Conservation (phyloP, 2,113 vertebrate genomes). For the Hirundichthys speculiger region DNA sequence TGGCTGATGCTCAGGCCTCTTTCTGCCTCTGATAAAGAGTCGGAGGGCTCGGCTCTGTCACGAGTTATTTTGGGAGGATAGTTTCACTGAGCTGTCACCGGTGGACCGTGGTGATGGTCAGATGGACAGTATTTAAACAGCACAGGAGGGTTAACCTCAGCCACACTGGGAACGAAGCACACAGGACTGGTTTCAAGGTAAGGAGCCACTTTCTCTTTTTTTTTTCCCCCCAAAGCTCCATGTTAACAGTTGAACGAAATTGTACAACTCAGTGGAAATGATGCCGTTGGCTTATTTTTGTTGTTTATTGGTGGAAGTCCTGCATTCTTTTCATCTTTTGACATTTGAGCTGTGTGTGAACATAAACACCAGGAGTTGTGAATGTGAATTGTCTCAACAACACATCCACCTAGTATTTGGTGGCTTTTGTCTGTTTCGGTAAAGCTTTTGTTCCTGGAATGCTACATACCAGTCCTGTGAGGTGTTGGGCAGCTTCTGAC, state of each 20-base stretch:
- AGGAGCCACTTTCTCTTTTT: background rate
- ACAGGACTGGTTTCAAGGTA: conserved; percentile 45
- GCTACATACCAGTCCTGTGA: conserved; percentile 62
- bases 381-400: background rate
- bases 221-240: background rate
- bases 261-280: background rate
- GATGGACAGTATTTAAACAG: conserved; percentile 71
- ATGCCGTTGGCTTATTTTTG: background rate
- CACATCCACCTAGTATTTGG: background rate
- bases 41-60: conserved; percentile 59
- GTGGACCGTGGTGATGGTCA: conserved; percentile 38
- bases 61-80: conserved; percentile 77
- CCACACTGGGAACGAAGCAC: background rate
- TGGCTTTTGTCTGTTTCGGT: conserved; percentile 10
- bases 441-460: conserved; percentile 59
- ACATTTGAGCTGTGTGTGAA: background rate
- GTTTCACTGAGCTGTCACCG: conserved; percentile 53
- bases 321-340: background rate
- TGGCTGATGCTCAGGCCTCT: conserved; percentile 39
- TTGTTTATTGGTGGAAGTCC: no score
- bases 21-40: conserved; percentile 44
- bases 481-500: conserved; percentile 37
- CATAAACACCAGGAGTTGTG: background rate
- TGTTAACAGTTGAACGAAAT: background rate
- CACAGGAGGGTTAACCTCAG: background rate